Evolutionary conservation across 2,888 invertebrate genomes (phyloP).

Genomic region (Amiota communis): DNA sequence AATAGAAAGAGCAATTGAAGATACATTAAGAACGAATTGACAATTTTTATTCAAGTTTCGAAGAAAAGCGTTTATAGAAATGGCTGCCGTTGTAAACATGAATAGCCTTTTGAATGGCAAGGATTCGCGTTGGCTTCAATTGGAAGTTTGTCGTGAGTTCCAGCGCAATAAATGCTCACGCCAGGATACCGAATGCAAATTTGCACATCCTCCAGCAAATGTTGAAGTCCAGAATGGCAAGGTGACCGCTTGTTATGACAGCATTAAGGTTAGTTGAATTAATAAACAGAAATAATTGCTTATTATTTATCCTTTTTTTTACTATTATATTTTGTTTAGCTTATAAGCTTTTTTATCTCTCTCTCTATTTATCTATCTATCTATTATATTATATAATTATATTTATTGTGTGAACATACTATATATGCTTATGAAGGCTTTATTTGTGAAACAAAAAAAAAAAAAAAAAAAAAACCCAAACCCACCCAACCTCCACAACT

Average conservation of each 20-base stretch:
- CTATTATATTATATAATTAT: conserved; percentile 44
- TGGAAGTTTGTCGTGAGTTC: conserved; percentile 99
- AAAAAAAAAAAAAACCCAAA: too few species aligned
- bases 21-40: not conserved
- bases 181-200: conserved; percentile 99
- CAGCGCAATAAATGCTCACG: conserved; percentile 99
- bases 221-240: conserved; percentile 99
- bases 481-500: not conserved
- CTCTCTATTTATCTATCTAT: conserved; percentile 39
- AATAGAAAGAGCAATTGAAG: not conserved
- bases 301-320: not conserved
- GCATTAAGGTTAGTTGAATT: conserved; percentile 93
- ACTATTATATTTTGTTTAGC: conserved; percentile 46
- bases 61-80: conserved; percentile 55
- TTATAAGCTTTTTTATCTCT: conserved; percentile 51
- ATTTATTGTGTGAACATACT: conserved; percentile 9
- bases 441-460: not conserved
- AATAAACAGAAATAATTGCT: not conserved
- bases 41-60: not conserved
- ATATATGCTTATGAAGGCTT: conserved; percentile 22
- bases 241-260: conserved; percentile 99
- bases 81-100: conserved; percentile 95
- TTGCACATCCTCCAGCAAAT: conserved; percentile 99
- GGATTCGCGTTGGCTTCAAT: conserved; percentile 99
- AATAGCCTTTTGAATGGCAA: conserved; percentile 97